phyloP scores from a whole-genome alignment of 2,888 invertebrate genomes.

The Nomada ruficornis region DNA sequence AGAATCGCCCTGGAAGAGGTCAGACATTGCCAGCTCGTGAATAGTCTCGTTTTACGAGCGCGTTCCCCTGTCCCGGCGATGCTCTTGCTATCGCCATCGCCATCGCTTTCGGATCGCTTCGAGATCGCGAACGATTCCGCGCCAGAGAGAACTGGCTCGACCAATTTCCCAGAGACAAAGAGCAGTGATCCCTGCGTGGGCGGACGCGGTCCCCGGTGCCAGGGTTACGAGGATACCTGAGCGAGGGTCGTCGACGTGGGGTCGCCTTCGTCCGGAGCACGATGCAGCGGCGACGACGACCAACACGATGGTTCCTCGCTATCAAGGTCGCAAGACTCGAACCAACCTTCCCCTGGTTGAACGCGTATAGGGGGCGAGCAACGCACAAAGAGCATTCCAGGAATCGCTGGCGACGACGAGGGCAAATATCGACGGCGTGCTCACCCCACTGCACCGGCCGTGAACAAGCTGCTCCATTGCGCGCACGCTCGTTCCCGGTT shows the following conservation, averaged over 20 bases:
- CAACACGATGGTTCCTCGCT: slow-evolving; percentile 60
- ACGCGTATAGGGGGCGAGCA: slow-evolving; percentile 40
- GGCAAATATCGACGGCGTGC: slow-evolving; percentile 17
- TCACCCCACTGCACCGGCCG: slow-evolving; percentile 7
- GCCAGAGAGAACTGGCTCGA: neutral
- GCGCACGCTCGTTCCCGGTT: slow-evolving; percentile 62
- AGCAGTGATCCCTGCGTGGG: slow-evolving; percentile 44
- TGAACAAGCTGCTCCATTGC: slow-evolving; percentile 23
- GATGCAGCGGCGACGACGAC: slow-evolving; percentile 26
- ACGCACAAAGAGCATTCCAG: slow-evolving; percentile 82
- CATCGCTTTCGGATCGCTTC: slow-evolving; percentile 1
- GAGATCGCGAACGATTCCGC: slow-evolving; percentile 21
- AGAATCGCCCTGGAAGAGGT: neutral
- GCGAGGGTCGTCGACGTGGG: slow-evolving; percentile 11
- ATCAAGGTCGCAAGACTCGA: slow-evolving; percentile 75
- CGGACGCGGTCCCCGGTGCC: slow-evolving; percentile 35
- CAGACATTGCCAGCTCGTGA: slow-evolving; percentile 7
- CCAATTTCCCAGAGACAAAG: slow-evolving; percentile 53
- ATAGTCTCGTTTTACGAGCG: slow-evolving; percentile 49
- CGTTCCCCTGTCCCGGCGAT: slow-evolving; percentile 23
- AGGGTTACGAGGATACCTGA: slow-evolving; percentile 49
- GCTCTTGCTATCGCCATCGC: slow-evolving; percentile 30
- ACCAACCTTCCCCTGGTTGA: slow-evolving; percentile 5
- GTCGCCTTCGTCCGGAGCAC: slow-evolving; percentile 1
- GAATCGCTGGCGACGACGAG: slow-evolving; percentile 69